Percentiles rank a stretch among this genome's conserved stretches.
Evolutionary conservation across 2,797 vertebrate genomes (phyloP).

Genomic region (Chaetodon trifasciatus): DNA sequence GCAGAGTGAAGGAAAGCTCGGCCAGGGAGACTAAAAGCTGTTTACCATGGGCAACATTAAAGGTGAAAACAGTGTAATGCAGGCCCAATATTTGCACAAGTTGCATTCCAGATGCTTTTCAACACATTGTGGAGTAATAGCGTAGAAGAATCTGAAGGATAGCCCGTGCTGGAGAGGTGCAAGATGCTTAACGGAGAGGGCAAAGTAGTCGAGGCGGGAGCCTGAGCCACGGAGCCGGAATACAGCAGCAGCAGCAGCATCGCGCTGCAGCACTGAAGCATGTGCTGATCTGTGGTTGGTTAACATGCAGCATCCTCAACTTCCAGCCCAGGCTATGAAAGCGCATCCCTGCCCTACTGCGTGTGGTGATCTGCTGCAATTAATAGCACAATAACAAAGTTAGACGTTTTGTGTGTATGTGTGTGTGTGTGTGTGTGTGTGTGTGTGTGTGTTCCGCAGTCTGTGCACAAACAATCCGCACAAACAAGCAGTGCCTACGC

Average conservation of each 20-base stretch:
- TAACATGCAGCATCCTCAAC: slow-evolving; percentile 14
- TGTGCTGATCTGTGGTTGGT: slow-evolving; percentile 32
- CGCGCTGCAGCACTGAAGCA: slow-evolving; percentile 63
- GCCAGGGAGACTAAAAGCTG: slow-evolving; percentile 14
- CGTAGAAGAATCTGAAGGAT: neutral
- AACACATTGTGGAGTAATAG: neutral
- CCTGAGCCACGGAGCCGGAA: slow-evolving; percentile 12
- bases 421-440: too few species aligned
- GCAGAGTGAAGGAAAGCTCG: slow-evolving; percentile 42
- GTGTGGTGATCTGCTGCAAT: neutral
- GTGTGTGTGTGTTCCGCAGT: slow-evolving; percentile 31
- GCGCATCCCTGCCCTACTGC: neutral
- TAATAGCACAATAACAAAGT: slow-evolving; percentile 22
- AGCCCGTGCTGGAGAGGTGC: neutral
- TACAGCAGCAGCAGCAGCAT: slow-evolving; percentile 46
- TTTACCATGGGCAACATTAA: slow-evolving; percentile 33
- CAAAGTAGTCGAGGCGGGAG: slow-evolving; percentile 7
- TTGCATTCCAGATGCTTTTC: neutral
- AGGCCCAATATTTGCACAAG: neutral
- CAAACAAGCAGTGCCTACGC: neutral
- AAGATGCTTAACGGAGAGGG: neutral
- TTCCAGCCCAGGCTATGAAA: neutral
- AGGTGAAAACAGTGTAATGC: neutral
- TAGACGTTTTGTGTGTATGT: neutral
- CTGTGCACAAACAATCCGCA: neutral